phyloP scores from a whole-genome alignment of 1,140 invertebrate species.

The Andrena cerasifolii region DNA sequence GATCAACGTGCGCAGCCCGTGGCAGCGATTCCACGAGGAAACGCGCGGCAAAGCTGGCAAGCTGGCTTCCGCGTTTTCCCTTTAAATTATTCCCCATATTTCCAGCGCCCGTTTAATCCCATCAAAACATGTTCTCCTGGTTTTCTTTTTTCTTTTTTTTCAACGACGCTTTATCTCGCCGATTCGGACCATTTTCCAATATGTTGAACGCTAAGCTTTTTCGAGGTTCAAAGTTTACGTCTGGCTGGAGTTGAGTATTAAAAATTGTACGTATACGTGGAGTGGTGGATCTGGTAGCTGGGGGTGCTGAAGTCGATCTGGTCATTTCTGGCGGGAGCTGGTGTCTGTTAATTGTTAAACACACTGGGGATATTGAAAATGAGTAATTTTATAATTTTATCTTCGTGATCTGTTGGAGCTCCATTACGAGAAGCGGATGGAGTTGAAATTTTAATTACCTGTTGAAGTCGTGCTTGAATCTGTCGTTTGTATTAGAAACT shows the following conservation, averaged over 20 bases:
- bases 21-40: neutral
- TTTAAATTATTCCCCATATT: conserved; percentile 8
- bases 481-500: too few species aligned
- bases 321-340: too few species aligned
- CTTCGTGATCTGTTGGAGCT: too few species aligned
- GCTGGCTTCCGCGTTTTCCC: neutral
- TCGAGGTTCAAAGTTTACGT: neutral
- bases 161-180: neutral
- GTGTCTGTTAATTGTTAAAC: too few species aligned
- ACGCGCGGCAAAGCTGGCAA: neutral
- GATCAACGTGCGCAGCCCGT: neutral
- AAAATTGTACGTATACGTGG: neutral
- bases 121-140: neutral
- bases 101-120: conserved; percentile 17
- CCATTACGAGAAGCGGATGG: too few species aligned
- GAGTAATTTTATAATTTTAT: too few species aligned
- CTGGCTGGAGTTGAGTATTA: neutral
- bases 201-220: neutral
- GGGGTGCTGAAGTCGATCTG: too few species aligned
- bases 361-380: too few species aligned
- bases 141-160: neutral
- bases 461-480: too few species aligned
- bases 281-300: neutral
- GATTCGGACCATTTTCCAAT: neutral
- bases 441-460: too few species aligned